Conservation (phyloP, 2,113 vertebrate species). For the Bufo gargarizans region DNA sequence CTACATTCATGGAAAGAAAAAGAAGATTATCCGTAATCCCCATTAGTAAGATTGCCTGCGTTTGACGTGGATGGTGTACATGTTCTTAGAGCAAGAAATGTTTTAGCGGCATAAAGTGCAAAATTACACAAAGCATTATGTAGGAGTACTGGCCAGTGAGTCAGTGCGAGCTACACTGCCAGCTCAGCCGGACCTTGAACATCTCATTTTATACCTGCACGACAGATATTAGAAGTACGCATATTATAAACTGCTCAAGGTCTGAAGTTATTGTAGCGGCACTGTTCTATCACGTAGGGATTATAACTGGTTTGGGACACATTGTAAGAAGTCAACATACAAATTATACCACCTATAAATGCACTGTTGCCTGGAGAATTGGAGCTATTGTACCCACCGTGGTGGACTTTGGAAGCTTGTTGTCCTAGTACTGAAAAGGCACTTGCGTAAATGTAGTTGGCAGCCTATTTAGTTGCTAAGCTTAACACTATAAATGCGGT, state of each 20-base stretch:
- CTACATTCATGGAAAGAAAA: constrained; percentile 25
- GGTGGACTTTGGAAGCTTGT: background rate
- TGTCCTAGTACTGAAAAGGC: background rate
- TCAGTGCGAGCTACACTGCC: background rate
- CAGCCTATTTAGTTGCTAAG: background rate
- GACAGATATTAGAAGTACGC: background rate
- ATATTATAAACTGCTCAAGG: background rate
- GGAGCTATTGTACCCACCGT: background rate
- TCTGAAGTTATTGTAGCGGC: constrained; percentile 19
- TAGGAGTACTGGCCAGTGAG: constrained; percentile 50
- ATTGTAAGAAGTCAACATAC: background rate
- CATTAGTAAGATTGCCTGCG: constrained; percentile 53
- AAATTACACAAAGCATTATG: constrained; percentile 51
- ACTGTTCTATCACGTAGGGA: constrained; percentile 5
- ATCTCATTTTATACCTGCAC: constrained; percentile 14
- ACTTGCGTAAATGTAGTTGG: background rate
- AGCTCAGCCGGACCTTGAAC: constrained; percentile 18
- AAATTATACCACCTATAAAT: background rate
- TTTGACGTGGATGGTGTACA: constrained; percentile 39
- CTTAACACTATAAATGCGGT: background rate
- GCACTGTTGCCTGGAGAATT: background rate
- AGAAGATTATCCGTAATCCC: constrained; percentile 53
- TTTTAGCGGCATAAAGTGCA: constrained; percentile 34
- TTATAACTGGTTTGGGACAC: constrained; percentile 4
- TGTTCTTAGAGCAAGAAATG: constrained; percentile 24